Evolutionary conservation across 30 jellyfish, hydroid and myxozoan genomes (phyloP), one percentile per base, ranked within the genome.

Genomic region (Cassiopea andromeda): DNA sequence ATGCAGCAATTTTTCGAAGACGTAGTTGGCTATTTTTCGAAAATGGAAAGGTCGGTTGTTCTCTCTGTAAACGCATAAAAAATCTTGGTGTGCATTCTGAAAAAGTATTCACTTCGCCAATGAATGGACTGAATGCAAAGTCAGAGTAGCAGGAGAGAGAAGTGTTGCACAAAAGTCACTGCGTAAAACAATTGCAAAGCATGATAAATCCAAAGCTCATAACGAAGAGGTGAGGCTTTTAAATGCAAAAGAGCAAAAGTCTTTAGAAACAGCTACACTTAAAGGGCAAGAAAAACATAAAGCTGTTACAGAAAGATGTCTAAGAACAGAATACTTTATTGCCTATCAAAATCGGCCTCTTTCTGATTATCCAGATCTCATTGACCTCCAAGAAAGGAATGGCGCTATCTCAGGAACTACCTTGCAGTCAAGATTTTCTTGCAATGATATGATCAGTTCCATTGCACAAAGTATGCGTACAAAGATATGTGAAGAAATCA

Each of bases 321-420:
- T 78, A 3, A 9, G 88, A 78, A 78, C 79, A 78, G 78, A 13
- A 18, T 78, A 78, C 44, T 57, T 46, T 59, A 10, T 46, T 49
- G 74, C 18, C 43, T 44, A 44, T 13, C 64, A 78, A 78, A 54
- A 78, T 44, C 77, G 88, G 8, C 88, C 80, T 3, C 77, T 46
- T 83, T 46, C 48, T 45, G 88, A 78, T 48, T 78, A 78, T 47
- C 54, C 77, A 78, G 88, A 48, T 38, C 80, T 46, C 17, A 78
- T 78, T 46, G 77, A 78, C 18, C 88, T 57, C 88, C 88, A 78
- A 78, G 50, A 54, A 46, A 78, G 43, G 38, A 78, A 78, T 78
- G 88, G 88, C 10, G 64, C 12, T 54, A 54, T 3, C 12, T 6
- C 12, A 10, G 64, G 64, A 75, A 75, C 9, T 19, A 75, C 84